These are phyloP conservation scores for Hydrochoerus hydrochaeris DNA, from an alignment of 2,113 vertebrate species.

Conservation along the genomic window DNA sequence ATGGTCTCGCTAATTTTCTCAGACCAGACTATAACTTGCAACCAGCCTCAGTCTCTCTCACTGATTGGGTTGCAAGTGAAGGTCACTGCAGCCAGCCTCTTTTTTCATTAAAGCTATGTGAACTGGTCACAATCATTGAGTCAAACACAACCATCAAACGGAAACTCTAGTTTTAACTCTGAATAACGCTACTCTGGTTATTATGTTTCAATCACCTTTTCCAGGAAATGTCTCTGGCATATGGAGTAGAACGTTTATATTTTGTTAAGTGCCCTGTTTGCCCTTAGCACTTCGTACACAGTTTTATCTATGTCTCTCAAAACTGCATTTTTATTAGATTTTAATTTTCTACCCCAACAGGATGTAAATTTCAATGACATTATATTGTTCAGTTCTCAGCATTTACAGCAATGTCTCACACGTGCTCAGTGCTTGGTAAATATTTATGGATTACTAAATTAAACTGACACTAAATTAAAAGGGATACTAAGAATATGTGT, in stretches of 20 bases:
- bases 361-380: background rate
- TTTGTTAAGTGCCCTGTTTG: background rate
- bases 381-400: background rate
- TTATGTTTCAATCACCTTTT: background rate
- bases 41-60: background rate
- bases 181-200: background rate
- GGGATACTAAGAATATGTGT: background rate
- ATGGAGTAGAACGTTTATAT: background rate
- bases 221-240: background rate
- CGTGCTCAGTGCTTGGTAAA: background rate
- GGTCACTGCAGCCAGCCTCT: fast-evolving
- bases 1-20: background rate
- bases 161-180: background rate
- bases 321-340: background rate
- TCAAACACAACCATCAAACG: background rate
- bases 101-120: background rate
- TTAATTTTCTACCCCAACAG: background rate
- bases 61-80: background rate
- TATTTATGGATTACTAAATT: background rate
- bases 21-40: background rate
- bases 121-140: background rate
- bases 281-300: background rate
- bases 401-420: background rate
- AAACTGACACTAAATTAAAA: background rate
- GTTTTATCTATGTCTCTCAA: background rate